A percentile compares a stretch with the other conserved stretches of the same genome.
Evolutionary conservation across 2,888 invertebrate genomes (phyloP).

Genomic region (Nineta flava): DNA sequence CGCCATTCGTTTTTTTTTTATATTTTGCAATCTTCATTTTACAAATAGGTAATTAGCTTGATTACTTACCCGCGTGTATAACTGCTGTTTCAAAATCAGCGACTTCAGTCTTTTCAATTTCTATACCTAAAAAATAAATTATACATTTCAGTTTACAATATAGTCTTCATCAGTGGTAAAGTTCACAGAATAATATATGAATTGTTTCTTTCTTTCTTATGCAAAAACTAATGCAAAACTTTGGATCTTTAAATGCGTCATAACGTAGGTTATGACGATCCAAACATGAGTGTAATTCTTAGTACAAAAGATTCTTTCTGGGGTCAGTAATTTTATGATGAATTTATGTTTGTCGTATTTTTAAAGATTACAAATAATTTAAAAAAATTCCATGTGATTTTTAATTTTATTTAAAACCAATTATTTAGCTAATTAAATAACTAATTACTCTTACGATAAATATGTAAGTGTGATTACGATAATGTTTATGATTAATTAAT

Average conservation of each 20-base stretch:
- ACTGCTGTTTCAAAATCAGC: conserved; percentile 46
- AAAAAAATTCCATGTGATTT: no score
- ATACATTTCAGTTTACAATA: background rate
- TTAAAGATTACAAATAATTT: no score
- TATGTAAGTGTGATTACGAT: no score
- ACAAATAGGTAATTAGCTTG: background rate
- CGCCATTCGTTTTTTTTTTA: no score
- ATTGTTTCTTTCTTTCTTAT: no score
- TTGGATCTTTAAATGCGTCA: background rate
- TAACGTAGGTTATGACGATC: background rate
- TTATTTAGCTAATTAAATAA: no score
- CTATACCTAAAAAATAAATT: conserved; percentile 1
- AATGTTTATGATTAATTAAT: no score
- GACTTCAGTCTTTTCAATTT: conserved; percentile 25
- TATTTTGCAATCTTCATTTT: no score
- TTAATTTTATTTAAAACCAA: no score
- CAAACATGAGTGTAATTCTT: background rate
- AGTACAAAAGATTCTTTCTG: background rate
- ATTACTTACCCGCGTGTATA: conserved; percentile 37
- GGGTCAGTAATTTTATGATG: background rate
- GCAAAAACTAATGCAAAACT: no score
- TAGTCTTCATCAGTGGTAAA: background rate
- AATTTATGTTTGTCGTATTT: no score
- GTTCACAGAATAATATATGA: background rate
- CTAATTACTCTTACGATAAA: no score